Conservation (phyloP, 2,888 invertebrate species). For the Eupithecia subumbrata region DNA sequence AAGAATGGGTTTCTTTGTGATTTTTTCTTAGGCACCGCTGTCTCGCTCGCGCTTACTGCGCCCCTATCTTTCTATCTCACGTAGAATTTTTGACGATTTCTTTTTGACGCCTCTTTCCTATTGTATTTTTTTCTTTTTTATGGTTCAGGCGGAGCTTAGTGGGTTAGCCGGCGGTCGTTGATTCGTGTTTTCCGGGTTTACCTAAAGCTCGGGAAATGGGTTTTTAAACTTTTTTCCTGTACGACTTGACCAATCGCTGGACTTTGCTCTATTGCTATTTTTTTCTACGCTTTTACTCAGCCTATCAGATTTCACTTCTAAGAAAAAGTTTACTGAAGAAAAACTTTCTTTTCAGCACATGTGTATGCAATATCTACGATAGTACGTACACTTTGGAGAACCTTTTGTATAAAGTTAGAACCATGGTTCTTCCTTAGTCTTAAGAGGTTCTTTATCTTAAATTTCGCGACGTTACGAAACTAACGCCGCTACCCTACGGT, state of each 20-base stretch:
- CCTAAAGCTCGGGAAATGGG: slow-evolving; percentile 61
- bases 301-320: slow-evolving; percentile 1
- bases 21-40: slow-evolving; percentile 75
- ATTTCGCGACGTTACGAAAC: slow-evolving; percentile 29
- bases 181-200: slow-evolving; percentile 67
- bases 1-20: slow-evolving; percentile 82
- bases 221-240: slow-evolving; percentile 45
- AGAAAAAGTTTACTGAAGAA: neutral
- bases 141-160: slow-evolving; percentile 79
- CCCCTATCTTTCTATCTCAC: slow-evolving; percentile 60
- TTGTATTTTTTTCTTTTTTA: slow-evolving; percentile 74
- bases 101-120: slow-evolving; percentile 80
- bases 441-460: slow-evolving; percentile 41
- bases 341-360: neutral
- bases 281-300: neutral
- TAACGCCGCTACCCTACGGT: slow-evolving; percentile 68
- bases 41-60: slow-evolving; percentile 70
- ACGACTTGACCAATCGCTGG: slow-evolving; percentile 40
- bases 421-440: slow-evolving; percentile 48
- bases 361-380: neutral
- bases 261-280: slow-evolving; percentile 6
- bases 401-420: slow-evolving; percentile 17
- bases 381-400: neutral
- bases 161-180: slow-evolving; percentile 74
- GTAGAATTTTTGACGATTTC: slow-evolving; percentile 71